Conservation (phyloP, 1,140 invertebrate species). For the Theocolax elegans region DNA sequence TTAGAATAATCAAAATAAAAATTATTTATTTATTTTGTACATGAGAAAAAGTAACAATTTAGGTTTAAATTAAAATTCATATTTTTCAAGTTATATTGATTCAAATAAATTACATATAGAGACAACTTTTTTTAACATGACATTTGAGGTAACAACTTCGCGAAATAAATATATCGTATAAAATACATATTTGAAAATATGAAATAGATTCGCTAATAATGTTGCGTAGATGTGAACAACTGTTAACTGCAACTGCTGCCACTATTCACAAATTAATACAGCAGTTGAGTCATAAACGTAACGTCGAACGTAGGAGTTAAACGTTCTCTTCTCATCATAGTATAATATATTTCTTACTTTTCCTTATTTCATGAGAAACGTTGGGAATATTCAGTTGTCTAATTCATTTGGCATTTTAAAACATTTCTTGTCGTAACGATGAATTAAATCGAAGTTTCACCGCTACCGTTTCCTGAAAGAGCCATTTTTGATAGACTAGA, state of each 20-base stretch:
- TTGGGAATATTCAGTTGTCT: constrained; percentile 18
- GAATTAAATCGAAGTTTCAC: constrained; percentile 49
- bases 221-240: constrained; percentile 26
- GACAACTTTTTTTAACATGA: constrained; percentile 34
- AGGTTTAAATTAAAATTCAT: constrained; percentile 13
- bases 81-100: constrained; percentile 17
- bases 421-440: background rate
- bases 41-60: constrained; percentile 18
- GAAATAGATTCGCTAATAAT: constrained; percentile 38
- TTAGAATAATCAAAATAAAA: constrained; percentile 4
- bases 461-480: constrained; percentile 70
- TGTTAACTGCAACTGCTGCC: constrained; percentile 23
- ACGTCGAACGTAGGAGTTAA: constrained; percentile 16
- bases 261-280: constrained; percentile 15
- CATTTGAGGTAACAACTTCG: constrained; percentile 33
- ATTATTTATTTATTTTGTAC: background rate
- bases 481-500: constrained; percentile 79
- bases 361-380: background rate
- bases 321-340: constrained; percentile 13
- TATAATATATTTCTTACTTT: background rate
- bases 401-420: constrained; percentile 41
- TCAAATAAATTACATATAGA: constrained; percentile 35
- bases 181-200: constrained; percentile 42
- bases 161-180: constrained; percentile 42
- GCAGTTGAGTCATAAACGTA: constrained; percentile 25